Base-by-base conservation (phyloP, 2,888 invertebrate genomes). In the Rhabditoides inermis region DNA sequence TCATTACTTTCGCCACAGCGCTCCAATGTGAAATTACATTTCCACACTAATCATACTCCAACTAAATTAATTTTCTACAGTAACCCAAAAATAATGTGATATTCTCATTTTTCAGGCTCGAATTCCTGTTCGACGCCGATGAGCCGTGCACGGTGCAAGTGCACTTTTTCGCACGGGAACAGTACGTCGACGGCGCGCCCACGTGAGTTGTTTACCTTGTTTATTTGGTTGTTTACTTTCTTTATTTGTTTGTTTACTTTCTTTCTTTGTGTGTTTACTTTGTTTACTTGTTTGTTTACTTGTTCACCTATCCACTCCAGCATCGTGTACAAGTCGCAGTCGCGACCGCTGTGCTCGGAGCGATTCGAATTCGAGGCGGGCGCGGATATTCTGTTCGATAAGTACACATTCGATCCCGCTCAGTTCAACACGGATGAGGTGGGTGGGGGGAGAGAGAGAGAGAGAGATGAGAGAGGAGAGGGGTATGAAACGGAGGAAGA, bases 91-190 rank as follows among this genome's bases (percentile, higher is more conserved):
- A n/a, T n/a, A n/a, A n/a, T n/a, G n/a, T n/a, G n/a, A n/a, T n/a
- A n/a, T n/a, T n/a, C n/a, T n/a, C n/a, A n/a, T n/a, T n/a, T n/a
- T 94, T 91, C 77, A 92, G 91, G 76, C 86, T 98, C 72, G 94
- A 95, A 80, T 98, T 98, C 77, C 88, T 86, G 1, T 94, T 98
- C 81, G 98, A 98, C 79, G 87, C 88, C 75, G 98, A 98, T 78
- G 88, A 88, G 3, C 84, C 86, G 71, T 92, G 91, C 81, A 86
- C 88, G 23, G 90, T 98, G 58, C 92, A 90, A 30, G 84, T 98
- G 62, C 88, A 89, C 79, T 94, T 92, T 78, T 90, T 94, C 79
- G 91, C 92, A 74, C 85, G 86, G 1, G 95, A 98, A 78, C 91
- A 83, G 84, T 49, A 87, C 87, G 61, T 63, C n/a, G 63, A 68